These are phyloP conservation scores for Chrysomela aeneicollis DNA, from an alignment of 2,888 invertebrate species.

Conservation along the genomic window DNA sequence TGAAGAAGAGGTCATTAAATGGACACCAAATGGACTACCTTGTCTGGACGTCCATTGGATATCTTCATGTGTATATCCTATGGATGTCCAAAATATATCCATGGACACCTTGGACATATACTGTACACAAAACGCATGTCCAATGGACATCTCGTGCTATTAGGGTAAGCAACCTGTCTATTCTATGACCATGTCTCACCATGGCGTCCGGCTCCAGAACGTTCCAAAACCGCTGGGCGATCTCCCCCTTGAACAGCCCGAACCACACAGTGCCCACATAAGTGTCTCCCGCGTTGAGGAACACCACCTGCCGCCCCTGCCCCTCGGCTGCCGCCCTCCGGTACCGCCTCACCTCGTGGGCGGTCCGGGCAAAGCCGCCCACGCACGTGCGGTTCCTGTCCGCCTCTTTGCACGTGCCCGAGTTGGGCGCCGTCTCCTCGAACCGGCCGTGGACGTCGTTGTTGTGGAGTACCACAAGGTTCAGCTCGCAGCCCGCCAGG, in stretches of 20 bases:
- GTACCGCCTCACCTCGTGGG: constrained; percentile 70
- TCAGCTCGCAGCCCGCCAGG: constrained; percentile 59
- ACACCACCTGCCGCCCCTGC: constrained; percentile 68
- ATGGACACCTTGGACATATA: too few relatives aligned
- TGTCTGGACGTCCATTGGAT: too few relatives aligned
- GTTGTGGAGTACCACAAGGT: constrained; percentile 83
- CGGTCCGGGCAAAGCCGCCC: constrained; percentile 86
- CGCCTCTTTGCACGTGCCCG: constrained; percentile 61
- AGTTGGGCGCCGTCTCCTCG: constrained; percentile 77
- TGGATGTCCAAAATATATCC: too few relatives aligned
- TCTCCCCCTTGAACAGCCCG: constrained; percentile 80
- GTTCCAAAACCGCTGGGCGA: constrained; percentile 82
- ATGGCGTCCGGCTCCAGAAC: constrained; percentile 84
- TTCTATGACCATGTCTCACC: too few relatives aligned
- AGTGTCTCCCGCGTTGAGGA: constrained; percentile 93
- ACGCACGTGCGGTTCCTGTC: constrained; percentile 66
- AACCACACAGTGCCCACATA: constrained; percentile 92
- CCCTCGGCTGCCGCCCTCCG: constrained; percentile 62
- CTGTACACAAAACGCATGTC: too few relatives aligned
- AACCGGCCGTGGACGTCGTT: constrained; percentile 92
- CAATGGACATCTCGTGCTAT: too few relatives aligned
- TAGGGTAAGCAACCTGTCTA: too few relatives aligned
- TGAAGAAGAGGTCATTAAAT: too few relatives aligned
- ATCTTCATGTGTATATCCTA: too few relatives aligned
- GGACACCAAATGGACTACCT: too few relatives aligned